A percentile compares a stretch with the other conserved stretches of the same genome.
Conservation (phyloP, 2,797 vertebrate genomes). For the Spinus olivaceus region DNA sequence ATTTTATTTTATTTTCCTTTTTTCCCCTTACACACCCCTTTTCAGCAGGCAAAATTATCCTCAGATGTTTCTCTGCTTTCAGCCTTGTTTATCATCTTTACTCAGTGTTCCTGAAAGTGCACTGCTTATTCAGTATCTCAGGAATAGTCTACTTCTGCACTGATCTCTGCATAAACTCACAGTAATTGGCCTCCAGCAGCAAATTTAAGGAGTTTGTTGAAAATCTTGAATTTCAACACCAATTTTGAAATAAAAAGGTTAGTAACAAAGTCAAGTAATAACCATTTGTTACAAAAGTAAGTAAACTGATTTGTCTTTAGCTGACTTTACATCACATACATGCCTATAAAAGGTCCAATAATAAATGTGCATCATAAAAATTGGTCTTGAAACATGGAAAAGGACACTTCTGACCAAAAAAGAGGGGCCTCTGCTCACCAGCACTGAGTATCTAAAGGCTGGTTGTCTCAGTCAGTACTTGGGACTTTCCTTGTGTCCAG, state of each 20-base stretch:
- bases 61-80: background rate
- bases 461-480: background rate
- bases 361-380: background rate
- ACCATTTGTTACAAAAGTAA: background rate
- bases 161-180: background rate
- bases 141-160: background rate
- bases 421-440: background rate
- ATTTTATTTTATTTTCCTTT: background rate
- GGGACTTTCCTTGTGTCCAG: background rate
- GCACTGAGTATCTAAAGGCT: background rate
- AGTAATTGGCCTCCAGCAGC: background rate
- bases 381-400: background rate
- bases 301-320: background rate
- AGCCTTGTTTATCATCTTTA: background rate
- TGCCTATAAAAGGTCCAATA: background rate
- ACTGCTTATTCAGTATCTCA: background rate
- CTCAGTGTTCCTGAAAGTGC: background rate
- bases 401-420: background rate
- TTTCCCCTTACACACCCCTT: background rate
- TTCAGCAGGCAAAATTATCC: background rate
- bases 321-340: background rate
- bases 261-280: background rate
- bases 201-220: background rate
- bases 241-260: background rate
- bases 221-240: background rate